Evolutionary conservation across 2,113 vertebrate genomes (phyloP).

Genomic region (Reinhardtius hippoglossoides): DNA sequence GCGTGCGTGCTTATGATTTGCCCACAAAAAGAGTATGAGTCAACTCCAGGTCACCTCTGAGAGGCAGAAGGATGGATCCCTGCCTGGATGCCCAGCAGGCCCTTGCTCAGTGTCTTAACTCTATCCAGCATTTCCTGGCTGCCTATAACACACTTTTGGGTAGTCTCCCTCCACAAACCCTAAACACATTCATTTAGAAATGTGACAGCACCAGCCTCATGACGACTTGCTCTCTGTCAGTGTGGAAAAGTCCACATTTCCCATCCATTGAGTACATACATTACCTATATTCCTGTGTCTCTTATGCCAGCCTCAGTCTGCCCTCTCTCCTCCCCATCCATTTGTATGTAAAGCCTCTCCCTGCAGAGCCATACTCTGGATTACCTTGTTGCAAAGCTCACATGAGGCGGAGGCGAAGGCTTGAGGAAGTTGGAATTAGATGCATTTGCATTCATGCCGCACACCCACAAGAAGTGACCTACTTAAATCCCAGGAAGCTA

Average conservation of each 20-base stretch:
- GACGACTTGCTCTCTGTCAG: constrained; percentile 1
- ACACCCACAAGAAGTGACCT: constrained; percentile 67
- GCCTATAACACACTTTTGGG: constrained; percentile 24
- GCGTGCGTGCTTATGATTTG: neutral
- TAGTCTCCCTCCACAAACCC: constrained; percentile 37
- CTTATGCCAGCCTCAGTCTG: neutral
- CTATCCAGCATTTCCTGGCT: constrained; percentile 65
- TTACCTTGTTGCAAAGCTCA: constrained; percentile 55
- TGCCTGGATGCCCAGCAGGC: constrained; percentile 55
- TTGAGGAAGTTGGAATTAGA: constrained; percentile 52
- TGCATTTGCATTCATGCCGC: constrained; percentile 62
- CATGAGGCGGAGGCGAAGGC: constrained; percentile 40
- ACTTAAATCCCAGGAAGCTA: constrained; percentile 56
- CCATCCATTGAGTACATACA: neutral
- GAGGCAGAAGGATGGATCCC: constrained; percentile 60
- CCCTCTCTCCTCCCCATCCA: constrained; percentile 9
- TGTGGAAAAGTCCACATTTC: constrained; percentile 1
- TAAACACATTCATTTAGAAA: constrained; percentile 35
- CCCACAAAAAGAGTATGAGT: constrained; percentile 63
- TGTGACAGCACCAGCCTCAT: neutral
- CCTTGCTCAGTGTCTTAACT: constrained; percentile 62
- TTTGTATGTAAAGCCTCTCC: constrained; percentile 61
- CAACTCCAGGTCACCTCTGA: constrained; percentile 60
- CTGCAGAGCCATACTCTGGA: constrained; percentile 60
- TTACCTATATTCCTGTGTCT: neutral